These are phyloP conservation scores for Teleogryllus oceanicus DNA, from an alignment of 2,888 invertebrate species.

Conservation along the genomic window DNA sequence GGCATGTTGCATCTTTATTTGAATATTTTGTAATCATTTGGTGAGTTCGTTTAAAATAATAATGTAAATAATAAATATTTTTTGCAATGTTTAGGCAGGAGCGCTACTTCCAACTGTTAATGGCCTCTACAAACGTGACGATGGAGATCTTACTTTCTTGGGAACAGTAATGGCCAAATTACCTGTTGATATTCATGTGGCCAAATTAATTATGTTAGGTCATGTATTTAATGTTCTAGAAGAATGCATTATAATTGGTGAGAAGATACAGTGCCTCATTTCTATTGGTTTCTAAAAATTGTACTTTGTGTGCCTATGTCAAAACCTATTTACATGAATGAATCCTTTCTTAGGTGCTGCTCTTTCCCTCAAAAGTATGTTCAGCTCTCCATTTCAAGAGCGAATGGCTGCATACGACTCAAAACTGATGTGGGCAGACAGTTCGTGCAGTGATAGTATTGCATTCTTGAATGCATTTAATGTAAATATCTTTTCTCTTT, in stretches of 20 bases:
- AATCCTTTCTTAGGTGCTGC: slow-evolving; percentile 63
- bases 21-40: background rate
- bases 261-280: too few relatives aligned
- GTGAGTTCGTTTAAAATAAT: background rate
- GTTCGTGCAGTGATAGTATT: slow-evolving; percentile 79
- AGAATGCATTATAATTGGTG: slow-evolving; percentile 80
- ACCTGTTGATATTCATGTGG: slow-evolving; percentile 76
- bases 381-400: slow-evolving; percentile 68
- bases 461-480: slow-evolving; percentile 76
- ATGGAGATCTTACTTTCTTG: slow-evolving; percentile 84
- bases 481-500: slow-evolving; percentile 51
- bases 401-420: slow-evolving; percentile 68
- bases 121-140: slow-evolving; percentile 51
- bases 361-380: slow-evolving; percentile 75
- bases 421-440: slow-evolving; percentile 76
- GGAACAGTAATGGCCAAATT: slow-evolving; percentile 78
- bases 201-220: slow-evolving; percentile 82
- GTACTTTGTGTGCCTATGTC: background rate
- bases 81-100: slow-evolving; percentile 58
- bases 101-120: slow-evolving; percentile 64
- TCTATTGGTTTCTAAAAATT: too few relatives aligned
- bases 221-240: slow-evolving; percentile 80
- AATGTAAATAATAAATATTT: background rate
- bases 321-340: background rate
- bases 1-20: slow-evolving; percentile 46